Percentiles rank a stretch among this genome's conserved stretches.
These are phyloP conservation scores for Lymantria dispar DNA, from an alignment of 2,888 invertebrate species.

Conservation along the genomic window DNA sequence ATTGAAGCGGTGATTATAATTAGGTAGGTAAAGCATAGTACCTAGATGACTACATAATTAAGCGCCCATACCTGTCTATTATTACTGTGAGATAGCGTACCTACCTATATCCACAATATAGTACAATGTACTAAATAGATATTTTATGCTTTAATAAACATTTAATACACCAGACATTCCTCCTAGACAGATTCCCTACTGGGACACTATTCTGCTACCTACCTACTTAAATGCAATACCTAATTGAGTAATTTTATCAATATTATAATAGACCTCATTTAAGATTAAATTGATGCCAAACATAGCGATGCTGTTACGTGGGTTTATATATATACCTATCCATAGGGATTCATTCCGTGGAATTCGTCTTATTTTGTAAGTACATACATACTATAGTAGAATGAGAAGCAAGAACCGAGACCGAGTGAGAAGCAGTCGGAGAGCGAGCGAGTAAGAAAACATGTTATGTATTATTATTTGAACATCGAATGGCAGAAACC, in stretches of 20 bases:
- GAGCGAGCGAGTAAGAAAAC: slow-evolving; percentile 70
- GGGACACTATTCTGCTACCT: no score
- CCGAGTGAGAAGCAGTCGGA: slow-evolving; percentile 37
- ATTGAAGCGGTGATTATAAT: slow-evolving; percentile 1
- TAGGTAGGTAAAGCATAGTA: not conserved
- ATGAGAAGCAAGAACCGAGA: slow-evolving; percentile 49
- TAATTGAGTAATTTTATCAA: no score
- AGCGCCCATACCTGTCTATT: no score
- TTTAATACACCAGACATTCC: no score
- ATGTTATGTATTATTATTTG: slow-evolving; percentile 74
- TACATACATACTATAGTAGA: slow-evolving; percentile 38
- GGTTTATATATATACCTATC: not conserved
- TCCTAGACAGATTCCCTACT: no score
- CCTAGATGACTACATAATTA: no score
- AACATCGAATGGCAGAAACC: slow-evolving; percentile 77
- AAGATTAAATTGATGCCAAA: not conserved
- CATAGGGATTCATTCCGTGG: slow-evolving; percentile 13
- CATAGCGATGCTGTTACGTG: not conserved
- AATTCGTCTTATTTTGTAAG: slow-evolving; percentile 54
- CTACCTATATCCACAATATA: no score
- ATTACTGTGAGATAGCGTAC: no score
- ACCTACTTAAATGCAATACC: not conserved
- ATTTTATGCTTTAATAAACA: no score
- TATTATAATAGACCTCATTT: not conserved
- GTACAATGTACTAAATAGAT: no score